Conservation (phyloP, 92 coral and sea anemone species). For the Pocillopora grandis region DNA sequence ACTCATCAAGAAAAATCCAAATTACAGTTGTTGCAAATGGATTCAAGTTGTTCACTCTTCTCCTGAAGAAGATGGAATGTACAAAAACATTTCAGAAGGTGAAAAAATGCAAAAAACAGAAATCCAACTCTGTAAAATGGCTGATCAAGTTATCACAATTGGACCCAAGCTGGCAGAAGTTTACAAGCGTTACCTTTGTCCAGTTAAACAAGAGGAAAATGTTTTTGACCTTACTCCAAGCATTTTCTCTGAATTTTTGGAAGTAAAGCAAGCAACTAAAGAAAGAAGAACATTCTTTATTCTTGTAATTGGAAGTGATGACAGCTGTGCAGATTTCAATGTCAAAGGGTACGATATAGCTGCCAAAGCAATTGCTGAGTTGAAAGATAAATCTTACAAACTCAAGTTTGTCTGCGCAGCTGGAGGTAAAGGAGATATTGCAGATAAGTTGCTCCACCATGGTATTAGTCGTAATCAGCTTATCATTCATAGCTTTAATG, state of each 20-base stretch:
- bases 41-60: too few species aligned
- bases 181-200: neutral
- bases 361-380: neutral
- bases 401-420: neutral
- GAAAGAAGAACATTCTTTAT: constrained; percentile 2
- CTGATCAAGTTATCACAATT: too few species aligned
- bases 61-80: too few species aligned
- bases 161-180: constrained; percentile 6
- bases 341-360: neutral
- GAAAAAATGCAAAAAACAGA: too few species aligned
- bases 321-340: neutral
- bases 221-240: constrained; percentile 7
- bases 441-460: neutral
- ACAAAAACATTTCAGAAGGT: too few species aligned
- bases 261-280: neutral
- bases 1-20: neutral
- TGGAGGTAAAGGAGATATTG: neutral
- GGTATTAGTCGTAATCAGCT: neutral
- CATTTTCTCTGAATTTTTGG: too few species aligned
- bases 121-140: too few species aligned
- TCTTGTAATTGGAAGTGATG: neutral
- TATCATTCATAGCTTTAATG: neutral
- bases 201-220: neutral
- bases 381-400: neutral
- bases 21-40: too few species aligned